Conservation (phyloP, 2,797 vertebrate species). For the Mus minutoides region DNA sequence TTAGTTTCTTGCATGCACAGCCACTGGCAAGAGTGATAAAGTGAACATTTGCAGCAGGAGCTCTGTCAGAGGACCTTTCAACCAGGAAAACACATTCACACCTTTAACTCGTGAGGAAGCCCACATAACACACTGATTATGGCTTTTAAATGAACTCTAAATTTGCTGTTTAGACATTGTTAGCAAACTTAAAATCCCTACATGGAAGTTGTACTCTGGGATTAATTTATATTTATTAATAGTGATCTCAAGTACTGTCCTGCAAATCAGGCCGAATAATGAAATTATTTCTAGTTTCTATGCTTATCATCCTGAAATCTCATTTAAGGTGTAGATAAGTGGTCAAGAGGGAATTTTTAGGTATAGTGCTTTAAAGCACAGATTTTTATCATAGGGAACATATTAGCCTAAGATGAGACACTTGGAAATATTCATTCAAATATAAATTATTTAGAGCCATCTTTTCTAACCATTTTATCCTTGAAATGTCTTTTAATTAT, state of each 20-base stretch:
- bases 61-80: conserved; percentile 64
- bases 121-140: conserved; percentile 63
- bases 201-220: conserved; percentile 54
- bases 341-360: conserved; percentile 28
- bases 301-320: conserved; percentile 23
- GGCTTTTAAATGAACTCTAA: conserved; percentile 69
- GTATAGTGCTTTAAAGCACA: background rate
- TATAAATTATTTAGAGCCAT: background rate
- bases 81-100: conserved; percentile 62
- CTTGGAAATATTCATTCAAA: background rate
- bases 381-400: background rate
- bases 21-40: conserved; percentile 75
- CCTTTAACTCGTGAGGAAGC: conserved; percentile 59
- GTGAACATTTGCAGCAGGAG: conserved; percentile 60
- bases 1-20: conserved; percentile 69
- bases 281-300: conserved; percentile 37
- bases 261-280: conserved; percentile 57
- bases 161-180: conserved; percentile 69
- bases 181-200: conserved; percentile 69
- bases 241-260: conserved; percentile 10
- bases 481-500: conserved; percentile 37
- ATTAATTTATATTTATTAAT: conserved; percentile 73
- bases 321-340: conserved; percentile 54
- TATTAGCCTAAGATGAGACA: conserved; percentile 7
- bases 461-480: background rate